Percentiles rank a stretch among this genome's conserved stretches.
Evolutionary conservation across 2,797 vertebrate species (phyloP).

Genomic region (Parauchenoglanis punctatus): DNA sequence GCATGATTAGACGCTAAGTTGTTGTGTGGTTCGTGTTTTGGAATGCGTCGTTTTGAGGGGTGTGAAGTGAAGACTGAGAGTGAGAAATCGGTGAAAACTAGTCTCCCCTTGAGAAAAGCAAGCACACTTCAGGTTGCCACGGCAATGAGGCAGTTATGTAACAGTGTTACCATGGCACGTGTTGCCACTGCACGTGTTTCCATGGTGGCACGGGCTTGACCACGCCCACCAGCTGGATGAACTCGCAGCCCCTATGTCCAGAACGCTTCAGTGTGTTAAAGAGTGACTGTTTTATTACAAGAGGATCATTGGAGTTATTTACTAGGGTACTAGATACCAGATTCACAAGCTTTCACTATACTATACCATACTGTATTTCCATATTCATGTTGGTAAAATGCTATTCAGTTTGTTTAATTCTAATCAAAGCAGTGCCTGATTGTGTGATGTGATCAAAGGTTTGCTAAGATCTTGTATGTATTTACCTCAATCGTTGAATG

Average conservation of each 20-base stretch:
- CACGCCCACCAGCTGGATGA: conserved; percentile 71
- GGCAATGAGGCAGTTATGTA: conserved; percentile 77
- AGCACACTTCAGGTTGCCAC: conserved; percentile 78
- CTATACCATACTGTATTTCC: not conserved
- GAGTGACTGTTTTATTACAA: not conserved
- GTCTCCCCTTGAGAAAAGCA: conserved; percentile 77
- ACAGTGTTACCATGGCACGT: conserved; percentile 82
- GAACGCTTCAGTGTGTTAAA: conserved; percentile 11
- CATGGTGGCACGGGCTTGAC: conserved; percentile 74
- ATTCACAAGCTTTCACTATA: not conserved
- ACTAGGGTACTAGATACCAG: not conserved
- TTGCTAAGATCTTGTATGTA: not conserved
- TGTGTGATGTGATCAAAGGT: not conserved
- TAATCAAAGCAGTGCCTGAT: not conserved
- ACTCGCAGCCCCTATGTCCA: conserved; percentile 8
- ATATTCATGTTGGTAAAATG: not conserved
- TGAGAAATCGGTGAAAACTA: conserved; percentile 63
- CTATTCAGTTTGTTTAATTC: not conserved
- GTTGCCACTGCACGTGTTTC: conserved; percentile 82
- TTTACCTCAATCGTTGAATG: not conserved
- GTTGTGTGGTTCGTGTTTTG: not conserved
- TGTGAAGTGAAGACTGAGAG: conserved; percentile 88
- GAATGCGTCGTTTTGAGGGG: conserved; percentile 58
- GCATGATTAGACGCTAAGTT: not conserved
- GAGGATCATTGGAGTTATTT: conserved; percentile 5